Percentiles rank a stretch among this genome's conserved stretches.
Evolutionary conservation across 2,888 invertebrate genomes (phyloP).

Genomic region (Hirudinaria manillensis): DNA sequence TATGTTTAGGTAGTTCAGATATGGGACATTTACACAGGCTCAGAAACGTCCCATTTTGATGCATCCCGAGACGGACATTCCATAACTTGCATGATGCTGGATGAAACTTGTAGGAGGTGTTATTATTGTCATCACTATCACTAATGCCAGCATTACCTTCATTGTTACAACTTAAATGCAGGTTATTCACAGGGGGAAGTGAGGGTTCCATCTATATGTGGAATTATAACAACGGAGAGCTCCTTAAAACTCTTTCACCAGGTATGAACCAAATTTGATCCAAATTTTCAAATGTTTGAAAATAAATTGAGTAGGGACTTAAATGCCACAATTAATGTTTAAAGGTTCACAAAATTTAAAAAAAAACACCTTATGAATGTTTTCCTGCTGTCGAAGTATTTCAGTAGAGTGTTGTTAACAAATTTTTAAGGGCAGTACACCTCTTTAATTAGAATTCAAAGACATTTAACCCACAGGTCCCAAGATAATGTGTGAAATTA

Average conservation of each 20-base stretch:
- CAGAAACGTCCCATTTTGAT: conserved; percentile 52
- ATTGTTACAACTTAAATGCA: conserved; percentile 34
- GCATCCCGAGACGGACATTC: conserved; percentile 53
- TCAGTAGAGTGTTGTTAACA: not conserved
- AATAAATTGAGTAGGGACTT: no score
- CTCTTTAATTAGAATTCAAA: not conserved
- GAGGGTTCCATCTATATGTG: conserved; percentile 53
- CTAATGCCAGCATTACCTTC: not conserved
- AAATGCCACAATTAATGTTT: no score
- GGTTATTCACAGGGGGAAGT: conserved; percentile 53
- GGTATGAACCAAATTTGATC: not conserved
- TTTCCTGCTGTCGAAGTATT: no score
- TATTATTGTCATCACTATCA: not conserved
- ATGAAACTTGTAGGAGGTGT: conserved; percentile 51
- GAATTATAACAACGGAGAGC: conserved; percentile 56
- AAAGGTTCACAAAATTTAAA: no score
- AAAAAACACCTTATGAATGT: no score
- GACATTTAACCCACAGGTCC: not conserved
- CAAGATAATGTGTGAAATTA: not conserved
- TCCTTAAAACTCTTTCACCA: conserved; percentile 45
- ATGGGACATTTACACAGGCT: conserved; percentile 54
- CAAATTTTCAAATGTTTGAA: no score
- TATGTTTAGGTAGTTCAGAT: conserved; percentile 49
- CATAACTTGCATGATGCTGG: conserved; percentile 54
- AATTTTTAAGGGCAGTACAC: not conserved